Base-by-base conservation (phyloP, 2,113 vertebrate genomes). In the Pongo abelii region DNA sequence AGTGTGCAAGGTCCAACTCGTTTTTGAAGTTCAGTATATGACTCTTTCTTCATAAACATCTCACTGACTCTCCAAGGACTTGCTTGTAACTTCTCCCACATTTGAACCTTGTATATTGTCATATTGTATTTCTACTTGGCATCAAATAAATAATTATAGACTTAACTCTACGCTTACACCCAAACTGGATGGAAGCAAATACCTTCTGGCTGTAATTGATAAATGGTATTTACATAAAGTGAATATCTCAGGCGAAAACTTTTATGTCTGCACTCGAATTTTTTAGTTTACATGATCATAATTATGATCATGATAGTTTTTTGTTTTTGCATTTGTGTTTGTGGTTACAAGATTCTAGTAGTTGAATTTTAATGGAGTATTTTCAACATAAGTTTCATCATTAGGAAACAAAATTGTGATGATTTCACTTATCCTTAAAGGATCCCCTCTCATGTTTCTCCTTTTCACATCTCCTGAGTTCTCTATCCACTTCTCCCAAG, bases 161-260 rank as follows among this genome's bases (percentile, higher is more conserved):
- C 30, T 74, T 74, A 95, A 88, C 30, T 70, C n/a, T 79, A 52
- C 22, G n/a, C 86, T 78, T 92, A 79, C 35, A 77, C 3, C 79
- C 30, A n/a, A 91, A 91, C 9, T 92, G n/a, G 38, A 72, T 86
- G 46, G 85, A 97, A 96, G 48, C 69, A 83, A 79, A 74, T 23
- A 20, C 17, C 18, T 92, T 89, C 69, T 88, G 30, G 20, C 50
- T 87, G 52, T 38, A 86, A 89, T 84, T 64, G 14, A 78, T 86
- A 50, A 81, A 13, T 93, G 59, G 38, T 72, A 38, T 81, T 89
- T 78, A 50, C 17, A n/a, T 86, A 69, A 89, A 79, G 30, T 88
- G 22, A 95, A n/a, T 69, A 61, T 74, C 55, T 43, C 7, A 92
- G 74, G 46, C 35, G 75, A 55, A 57, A 89, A 89, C 59, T 70